Conservation (phyloP, 2,797 vertebrate species). For the Valencia hispanica region DNA sequence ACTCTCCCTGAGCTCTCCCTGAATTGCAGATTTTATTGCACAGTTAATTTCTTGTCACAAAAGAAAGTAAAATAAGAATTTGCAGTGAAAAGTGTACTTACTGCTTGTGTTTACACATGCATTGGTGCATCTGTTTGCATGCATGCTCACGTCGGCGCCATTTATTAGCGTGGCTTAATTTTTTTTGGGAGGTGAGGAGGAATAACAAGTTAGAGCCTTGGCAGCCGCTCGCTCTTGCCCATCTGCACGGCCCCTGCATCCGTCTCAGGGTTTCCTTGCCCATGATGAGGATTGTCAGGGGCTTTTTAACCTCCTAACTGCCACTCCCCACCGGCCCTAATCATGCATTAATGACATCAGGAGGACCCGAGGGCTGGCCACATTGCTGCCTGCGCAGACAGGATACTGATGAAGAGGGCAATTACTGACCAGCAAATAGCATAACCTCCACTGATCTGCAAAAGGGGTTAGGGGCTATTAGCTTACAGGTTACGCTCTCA, state of each 20-base stretch:
- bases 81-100: not conserved
- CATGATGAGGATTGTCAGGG: slow-evolving; percentile 99
- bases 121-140: slow-evolving; percentile 21
- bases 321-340: slow-evolving; percentile 99
- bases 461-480: slow-evolving; percentile 74
- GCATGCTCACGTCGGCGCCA: slow-evolving; percentile 45
- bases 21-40: slow-evolving; percentile 6
- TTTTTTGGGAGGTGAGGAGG: slow-evolving; percentile 91
- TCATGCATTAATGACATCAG: slow-evolving; percentile 99
- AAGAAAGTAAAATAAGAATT: slow-evolving; percentile 5
- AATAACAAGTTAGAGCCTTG: slow-evolving; percentile 97
- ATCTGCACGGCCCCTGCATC: slow-evolving; percentile 94
- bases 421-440: slow-evolving; percentile 75
- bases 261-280: slow-evolving; percentile 98
- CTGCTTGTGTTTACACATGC: slow-evolving; percentile 15
- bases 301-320: slow-evolving; percentile 99
- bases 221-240: slow-evolving; percentile 89
- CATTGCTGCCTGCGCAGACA: slow-evolving; percentile 92
- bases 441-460: slow-evolving; percentile 75
- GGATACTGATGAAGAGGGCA: slow-evolving; percentile 94
- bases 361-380: slow-evolving; percentile 94
- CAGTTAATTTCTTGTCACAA: slow-evolving; percentile 7
- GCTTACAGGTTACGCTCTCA: slow-evolving; percentile 66
- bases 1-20: slow-evolving; percentile 13
- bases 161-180: slow-evolving; percentile 69